Percentiles rank a stretch among this genome's conserved stretches.
phyloP scores from a whole-genome alignment of 1,140 invertebrate genomes.

The Mycetomoellerius zeteki region DNA sequence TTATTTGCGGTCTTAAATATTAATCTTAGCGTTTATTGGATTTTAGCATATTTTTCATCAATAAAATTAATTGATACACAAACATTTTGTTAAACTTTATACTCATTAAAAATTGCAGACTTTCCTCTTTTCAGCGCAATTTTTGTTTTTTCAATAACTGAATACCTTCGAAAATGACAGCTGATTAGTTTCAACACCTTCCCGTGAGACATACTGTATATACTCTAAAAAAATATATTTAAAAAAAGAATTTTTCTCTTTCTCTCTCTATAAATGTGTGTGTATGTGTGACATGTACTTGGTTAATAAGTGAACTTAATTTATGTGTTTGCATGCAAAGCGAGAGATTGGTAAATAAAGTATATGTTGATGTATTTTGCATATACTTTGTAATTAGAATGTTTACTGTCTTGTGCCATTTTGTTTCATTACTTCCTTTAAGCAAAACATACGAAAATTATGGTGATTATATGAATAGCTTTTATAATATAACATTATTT shows the following conservation, averaged over 20 bases:
- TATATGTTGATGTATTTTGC: slow-evolving; percentile 50
- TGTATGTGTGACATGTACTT: slow-evolving; percentile 75
- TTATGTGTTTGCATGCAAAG: slow-evolving; percentile 79
- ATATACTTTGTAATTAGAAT: slow-evolving; percentile 48
- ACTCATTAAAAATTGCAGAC: no score
- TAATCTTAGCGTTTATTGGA: no score
- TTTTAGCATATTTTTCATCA: no score
- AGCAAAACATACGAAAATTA: slow-evolving; percentile 26
- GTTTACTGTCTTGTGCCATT: slow-evolving; percentile 20
- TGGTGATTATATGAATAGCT: slow-evolving; percentile 14
- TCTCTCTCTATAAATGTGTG: background rate
- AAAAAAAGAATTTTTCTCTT: background rate
- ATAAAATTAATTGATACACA: no score
- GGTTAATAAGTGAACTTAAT: slow-evolving; percentile 70
- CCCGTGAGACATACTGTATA: no score
- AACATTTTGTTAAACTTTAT: no score
- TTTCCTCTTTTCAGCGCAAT: no score
- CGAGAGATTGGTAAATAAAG: slow-evolving; percentile 69
- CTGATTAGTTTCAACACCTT: no score
- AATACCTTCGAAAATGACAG: no score
- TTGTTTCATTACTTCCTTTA: slow-evolving; percentile 31
- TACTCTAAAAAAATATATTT: slow-evolving; percentile 17
- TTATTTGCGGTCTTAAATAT: no score
- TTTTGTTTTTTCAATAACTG: no score
- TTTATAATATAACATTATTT: background rate